Conservation (phyloP, 2,888 invertebrate genomes). For the Teleogryllus oceanicus region DNA sequence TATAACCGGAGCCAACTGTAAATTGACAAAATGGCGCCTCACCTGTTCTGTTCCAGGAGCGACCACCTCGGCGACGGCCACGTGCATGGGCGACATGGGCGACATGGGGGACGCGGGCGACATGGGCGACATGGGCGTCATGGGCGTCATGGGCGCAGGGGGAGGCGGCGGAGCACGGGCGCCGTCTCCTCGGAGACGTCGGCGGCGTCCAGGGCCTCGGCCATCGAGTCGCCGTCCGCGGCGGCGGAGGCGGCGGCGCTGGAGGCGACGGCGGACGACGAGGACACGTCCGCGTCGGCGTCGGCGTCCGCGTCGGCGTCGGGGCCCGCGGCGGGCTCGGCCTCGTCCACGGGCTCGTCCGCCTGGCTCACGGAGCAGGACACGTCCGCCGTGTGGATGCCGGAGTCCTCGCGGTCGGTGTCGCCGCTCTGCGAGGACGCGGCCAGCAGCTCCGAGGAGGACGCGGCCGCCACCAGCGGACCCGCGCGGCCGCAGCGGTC, state of each 20-base stretch:
- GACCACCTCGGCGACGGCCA: not conserved
- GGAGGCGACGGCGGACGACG: not conserved
- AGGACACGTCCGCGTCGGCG: not conserved
- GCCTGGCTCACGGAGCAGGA: conserved; percentile 70
- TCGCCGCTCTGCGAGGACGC: conserved; percentile 54
- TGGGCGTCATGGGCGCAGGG: not conserved
- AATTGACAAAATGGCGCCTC: no score
- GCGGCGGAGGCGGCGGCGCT: not conserved
- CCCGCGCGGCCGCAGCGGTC: conserved; percentile 49
- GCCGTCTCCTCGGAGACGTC: not conserved
- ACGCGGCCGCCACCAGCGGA: conserved; percentile 48
- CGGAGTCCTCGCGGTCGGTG: conserved; percentile 73
- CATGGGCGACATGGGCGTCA: not conserved
- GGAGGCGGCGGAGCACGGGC: no score
- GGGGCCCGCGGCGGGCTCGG: conserved; percentile 36
- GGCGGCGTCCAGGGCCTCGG: not conserved
- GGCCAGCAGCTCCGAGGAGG: conserved; percentile 58
- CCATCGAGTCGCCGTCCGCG: not conserved
- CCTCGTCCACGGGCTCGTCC: conserved; percentile 63
- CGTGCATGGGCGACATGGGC: not conserved
- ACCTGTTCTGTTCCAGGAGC: no score
- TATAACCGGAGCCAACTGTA: no score
- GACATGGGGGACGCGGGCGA: not conserved
- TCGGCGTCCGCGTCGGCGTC: not conserved
- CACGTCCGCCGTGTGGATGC: conserved; percentile 74